Conservation (phyloP, 2,888 invertebrate species). For the Scelioninae gen. 1 region DNA sequence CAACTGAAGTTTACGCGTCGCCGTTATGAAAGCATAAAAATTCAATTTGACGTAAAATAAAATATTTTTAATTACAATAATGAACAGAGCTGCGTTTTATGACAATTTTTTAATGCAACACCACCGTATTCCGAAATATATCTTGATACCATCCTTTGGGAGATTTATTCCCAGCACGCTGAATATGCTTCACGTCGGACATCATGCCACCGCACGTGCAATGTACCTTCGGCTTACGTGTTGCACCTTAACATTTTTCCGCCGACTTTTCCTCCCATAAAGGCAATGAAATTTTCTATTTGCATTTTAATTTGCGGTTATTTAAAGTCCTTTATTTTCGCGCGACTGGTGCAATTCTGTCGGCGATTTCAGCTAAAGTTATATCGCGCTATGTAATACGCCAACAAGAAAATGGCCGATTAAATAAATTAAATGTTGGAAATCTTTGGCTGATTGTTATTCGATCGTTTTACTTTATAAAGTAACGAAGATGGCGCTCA, state of each 20-base stretch:
- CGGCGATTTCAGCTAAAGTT: conserved; percentile 2
- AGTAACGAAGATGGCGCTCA: too few relatives aligned
- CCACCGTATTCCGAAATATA: conserved; percentile 30
- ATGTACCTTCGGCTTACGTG: conserved; percentile 8
- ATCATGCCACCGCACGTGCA: conserved; percentile 37
- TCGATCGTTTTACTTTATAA: too few relatives aligned
- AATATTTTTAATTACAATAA: conserved; percentile 48
- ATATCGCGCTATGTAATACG: too few relatives aligned
- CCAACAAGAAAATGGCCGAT: too few relatives aligned
- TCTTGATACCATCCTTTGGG: conserved; percentile 43
- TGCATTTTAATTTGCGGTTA: conserved; percentile 18
- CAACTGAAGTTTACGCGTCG: conserved; percentile 16
- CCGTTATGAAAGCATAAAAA: conserved; percentile 27
- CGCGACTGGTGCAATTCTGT: neutral
- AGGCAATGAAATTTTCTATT: conserved; percentile 17
- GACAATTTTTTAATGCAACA: conserved; percentile 32
- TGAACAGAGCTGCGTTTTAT: conserved; percentile 24
- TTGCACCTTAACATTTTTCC: conserved; percentile 28
- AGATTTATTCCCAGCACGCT: conserved; percentile 53
- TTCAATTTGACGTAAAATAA: conserved; percentile 35
- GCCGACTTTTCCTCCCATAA: neutral
- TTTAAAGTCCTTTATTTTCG: neutral
- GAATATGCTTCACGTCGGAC: conserved; percentile 30
- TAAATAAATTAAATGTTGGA: too few relatives aligned
- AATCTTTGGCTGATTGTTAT: too few relatives aligned